Percentiles rank a stretch among this genome's conserved stretches.
Evolutionary conservation across 2,888 invertebrate genomes (phyloP).

Genomic region (Sinotaia quadrata): DNA sequence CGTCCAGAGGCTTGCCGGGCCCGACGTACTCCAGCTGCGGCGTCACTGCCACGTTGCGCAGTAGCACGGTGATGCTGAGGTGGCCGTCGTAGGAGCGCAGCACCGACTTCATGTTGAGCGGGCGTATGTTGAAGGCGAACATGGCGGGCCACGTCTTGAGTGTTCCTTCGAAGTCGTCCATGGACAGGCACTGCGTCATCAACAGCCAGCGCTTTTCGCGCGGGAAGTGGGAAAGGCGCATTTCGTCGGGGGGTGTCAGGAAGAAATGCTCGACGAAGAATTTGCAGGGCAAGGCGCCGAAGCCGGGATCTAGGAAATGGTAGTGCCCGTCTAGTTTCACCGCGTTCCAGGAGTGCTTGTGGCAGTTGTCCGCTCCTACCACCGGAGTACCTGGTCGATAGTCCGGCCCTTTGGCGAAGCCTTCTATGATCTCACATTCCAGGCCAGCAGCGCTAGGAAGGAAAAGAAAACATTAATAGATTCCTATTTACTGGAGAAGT

Average conservation of each 20-base stretch:
- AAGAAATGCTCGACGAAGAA: constrained; percentile 59
- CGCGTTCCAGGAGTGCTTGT: constrained; percentile 58
- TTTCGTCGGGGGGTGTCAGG: constrained; percentile 57
- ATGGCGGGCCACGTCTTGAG: constrained; percentile 62
- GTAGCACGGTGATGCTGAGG: constrained; percentile 57
- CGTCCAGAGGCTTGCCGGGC: constrained; percentile 52
- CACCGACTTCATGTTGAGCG: constrained; percentile 58
- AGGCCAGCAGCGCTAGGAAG: constrained; percentile 52
- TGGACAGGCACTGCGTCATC: constrained; percentile 50
- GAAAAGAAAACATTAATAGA: too few species aligned
- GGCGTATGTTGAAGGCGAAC: constrained; percentile 62
- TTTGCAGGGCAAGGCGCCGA: constrained; percentile 53
- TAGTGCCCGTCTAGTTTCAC: constrained; percentile 54
- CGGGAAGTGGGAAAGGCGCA: constrained; percentile 59
- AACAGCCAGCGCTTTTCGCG: constrained; percentile 56
- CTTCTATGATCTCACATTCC: constrained; percentile 56
- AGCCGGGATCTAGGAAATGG: constrained; percentile 53
- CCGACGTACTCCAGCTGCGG: constrained; percentile 60
- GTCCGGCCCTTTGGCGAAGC: constrained; percentile 54
- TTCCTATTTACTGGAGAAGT: too few species aligned
- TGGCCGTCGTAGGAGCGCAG: constrained; percentile 58
- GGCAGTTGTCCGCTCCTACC: constrained; percentile 34
- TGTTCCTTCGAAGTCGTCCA: constrained; percentile 52
- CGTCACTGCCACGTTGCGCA: constrained; percentile 58
- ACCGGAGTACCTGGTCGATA: constrained; percentile 58